Base-by-base conservation (phyloP, 2,113 vertebrate genomes). In the Cercopithecus mona region DNA sequence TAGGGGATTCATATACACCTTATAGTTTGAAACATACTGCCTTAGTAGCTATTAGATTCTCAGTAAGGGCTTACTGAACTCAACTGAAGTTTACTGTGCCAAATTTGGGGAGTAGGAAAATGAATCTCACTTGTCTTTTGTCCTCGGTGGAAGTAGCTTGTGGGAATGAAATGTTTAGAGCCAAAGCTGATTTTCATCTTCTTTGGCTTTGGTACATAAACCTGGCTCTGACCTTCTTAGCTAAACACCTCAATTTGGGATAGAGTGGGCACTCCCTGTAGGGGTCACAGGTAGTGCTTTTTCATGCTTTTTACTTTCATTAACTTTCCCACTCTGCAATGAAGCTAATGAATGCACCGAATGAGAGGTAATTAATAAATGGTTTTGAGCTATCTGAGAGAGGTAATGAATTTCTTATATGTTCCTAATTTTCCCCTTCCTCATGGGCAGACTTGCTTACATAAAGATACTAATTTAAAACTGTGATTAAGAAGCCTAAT, bases 241-340 rank as follows among this genome's bases (percentile, higher is more conserved):
- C 17, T 45, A 61, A 23, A 14, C 25, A 2, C 6, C 16, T 48
- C 3, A 3, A 70, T 38, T n/a, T 25, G 6, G 38, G 17, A n/a
- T 27, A 5, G 2, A 11, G 1, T 1, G 1, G 6, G 10, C 23
- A 4, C 23, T 52, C 13, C 10, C 35, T 25, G 6, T 1, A 55
- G 38, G 13, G 32, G 43, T 38, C 3, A 8, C 18, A 13, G 17
- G 43, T 25, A 40, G 30, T 76, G 6, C 25, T 25, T n/a, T n/a
- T 40, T 5, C 17, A 40, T 0, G 0, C 0, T 61, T 82, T 59
- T 52, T 30, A n/a, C 25, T 61, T 35, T 14, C 0, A 0, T 64
- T 59, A 27, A 25, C 20, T 70, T 70, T 57, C 11, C 35, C 7
- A 30, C 1, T 23, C 6, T 11, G 7, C 8, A 18, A 0, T 4